Base-by-base conservation (phyloP, 2,113 vertebrate genomes). In the Casuarius casuarius region DNA sequence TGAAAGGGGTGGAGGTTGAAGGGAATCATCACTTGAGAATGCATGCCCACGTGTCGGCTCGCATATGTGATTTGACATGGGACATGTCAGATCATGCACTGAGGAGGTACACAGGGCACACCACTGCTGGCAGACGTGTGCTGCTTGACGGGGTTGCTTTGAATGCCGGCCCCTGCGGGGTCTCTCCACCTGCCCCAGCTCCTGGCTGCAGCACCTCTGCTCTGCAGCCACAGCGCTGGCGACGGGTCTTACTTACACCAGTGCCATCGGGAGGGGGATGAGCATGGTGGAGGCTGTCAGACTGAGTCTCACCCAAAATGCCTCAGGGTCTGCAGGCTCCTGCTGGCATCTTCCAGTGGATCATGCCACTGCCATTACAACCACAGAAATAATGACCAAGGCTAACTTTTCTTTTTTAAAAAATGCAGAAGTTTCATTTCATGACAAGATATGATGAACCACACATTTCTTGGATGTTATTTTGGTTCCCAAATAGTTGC, bases 101-200 rank as follows among this genome's bases (percentile, higher is more conserved):
- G 59, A 84, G 67, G 82, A 93, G 90, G 46, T 75, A 84, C 44
- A 7, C 35, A 29, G 87, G 81, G 74, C 87, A 66, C 29, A 67
- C 71, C 10, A 4, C 78, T 73, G 92, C 94, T 1, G 21, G 94
- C 90, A 94, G 78, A 88, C 21, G 4, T 1, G 1, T 85, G 95
- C 81, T 85, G 87, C 54, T 62, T n/a, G 15, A 71, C 42, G 10
- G 38, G 5, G 65, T 4, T 84, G 42, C 89, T 85, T 63, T 93
- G 78, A 82, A 62, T 26, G 46, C 4, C 2, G 49, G 78, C 16
- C 71, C 63, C 78, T 52, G 78, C 5, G 5, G 74, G 70, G 74
- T 91, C 49, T 82, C 16, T 95, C 74, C 93, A 96, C 92, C 90
- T 96, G 90, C 95, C 87, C 49, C 87, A 79, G 84, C 72, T 91